Evolutionary conservation across 2,888 invertebrate species (phyloP).

Genomic region (Clistopyga incitator): DNA sequence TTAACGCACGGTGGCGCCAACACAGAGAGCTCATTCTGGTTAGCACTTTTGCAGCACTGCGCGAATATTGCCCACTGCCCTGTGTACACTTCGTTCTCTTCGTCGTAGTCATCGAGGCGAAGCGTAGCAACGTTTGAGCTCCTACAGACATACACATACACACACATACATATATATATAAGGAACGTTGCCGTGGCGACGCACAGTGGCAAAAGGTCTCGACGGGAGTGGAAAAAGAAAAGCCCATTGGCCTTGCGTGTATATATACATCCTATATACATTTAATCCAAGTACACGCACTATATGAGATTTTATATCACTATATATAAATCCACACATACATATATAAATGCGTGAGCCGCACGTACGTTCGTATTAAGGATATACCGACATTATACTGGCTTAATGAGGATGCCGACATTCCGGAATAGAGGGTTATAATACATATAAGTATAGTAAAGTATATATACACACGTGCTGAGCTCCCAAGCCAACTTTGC

Average conservation of each 20-base stretch:
- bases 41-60: background rate
- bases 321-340: background rate
- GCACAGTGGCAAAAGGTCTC: slow-evolving; percentile 15
- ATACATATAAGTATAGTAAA: slow-evolving; percentile 18
- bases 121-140: slow-evolving; percentile 28
- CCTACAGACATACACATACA: slow-evolving; percentile 4
- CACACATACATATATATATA: slow-evolving; percentile 26
- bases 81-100: slow-evolving; percentile 9
- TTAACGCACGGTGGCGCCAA: slow-evolving; percentile 13
- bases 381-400: slow-evolving; percentile 70
- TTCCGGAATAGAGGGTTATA: slow-evolving; percentile 65
- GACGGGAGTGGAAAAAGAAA: slow-evolving; percentile 25
- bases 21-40: slow-evolving; percentile 12
- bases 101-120: slow-evolving; percentile 4
- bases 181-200: slow-evolving; percentile 32
- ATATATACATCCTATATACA: slow-evolving; percentile 11
- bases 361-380: slow-evolving; percentile 62
- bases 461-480: slow-evolving; percentile 56
- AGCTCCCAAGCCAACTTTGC: slow-evolving; percentile 67
- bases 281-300: slow-evolving; percentile 8
- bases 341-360: slow-evolving; percentile 43
- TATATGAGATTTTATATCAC: slow-evolving; percentile 20
- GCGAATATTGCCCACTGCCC: slow-evolving; percentile 16
- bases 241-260: slow-evolving; percentile 31
- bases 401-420: slow-evolving; percentile 77